These are phyloP conservation scores for Troglohyphantes excavatus DNA, from an alignment of 2,888 invertebrate species.

Conservation along the genomic window DNA sequence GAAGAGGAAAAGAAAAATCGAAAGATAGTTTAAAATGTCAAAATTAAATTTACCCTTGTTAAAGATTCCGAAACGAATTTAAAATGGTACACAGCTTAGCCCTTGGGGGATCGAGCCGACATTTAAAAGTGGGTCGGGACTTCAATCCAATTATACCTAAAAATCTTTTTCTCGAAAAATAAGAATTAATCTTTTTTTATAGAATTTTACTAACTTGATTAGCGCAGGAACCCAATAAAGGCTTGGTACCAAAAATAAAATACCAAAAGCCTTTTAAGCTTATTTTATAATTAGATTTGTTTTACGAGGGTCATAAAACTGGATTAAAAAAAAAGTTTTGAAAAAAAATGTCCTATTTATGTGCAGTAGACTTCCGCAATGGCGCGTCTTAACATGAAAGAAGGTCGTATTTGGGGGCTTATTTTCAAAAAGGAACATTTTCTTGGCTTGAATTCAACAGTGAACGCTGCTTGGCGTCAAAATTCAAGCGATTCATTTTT, in stretches of 20 bases:
- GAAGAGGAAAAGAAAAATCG: neutral
- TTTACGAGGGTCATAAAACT: slow-evolving; percentile 39
- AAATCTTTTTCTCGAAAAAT: neutral
- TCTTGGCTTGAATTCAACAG: too few relatives aligned
- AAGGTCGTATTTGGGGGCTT: too few relatives aligned
- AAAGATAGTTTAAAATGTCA: slow-evolving; percentile 11
- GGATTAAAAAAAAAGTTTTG: slow-evolving; percentile 9
- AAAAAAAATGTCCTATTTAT: neutral
- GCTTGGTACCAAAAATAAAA: neutral
- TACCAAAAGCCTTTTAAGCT: slow-evolving; percentile 30
- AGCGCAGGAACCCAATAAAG: neutral
- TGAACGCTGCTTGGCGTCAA: too few relatives aligned
- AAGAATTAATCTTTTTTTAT: neutral
- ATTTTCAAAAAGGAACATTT: too few relatives aligned
- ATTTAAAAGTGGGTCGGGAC: slow-evolving; percentile 28
- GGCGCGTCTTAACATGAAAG: too few relatives aligned
- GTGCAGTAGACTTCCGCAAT: too few relatives aligned
- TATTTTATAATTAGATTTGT: slow-evolving; percentile 64
- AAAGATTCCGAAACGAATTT: neutral
- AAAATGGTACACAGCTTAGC: neutral
- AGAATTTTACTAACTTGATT: slow-evolving; percentile 50
- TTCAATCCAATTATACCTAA: slow-evolving; percentile 56
- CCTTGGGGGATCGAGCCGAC: too few relatives aligned
- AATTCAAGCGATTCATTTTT: too few relatives aligned
- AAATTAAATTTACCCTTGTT: slow-evolving; percentile 19